Evolutionary conservation across 2,888 invertebrate species (phyloP).

Genomic region (Allacma fusca): DNA sequence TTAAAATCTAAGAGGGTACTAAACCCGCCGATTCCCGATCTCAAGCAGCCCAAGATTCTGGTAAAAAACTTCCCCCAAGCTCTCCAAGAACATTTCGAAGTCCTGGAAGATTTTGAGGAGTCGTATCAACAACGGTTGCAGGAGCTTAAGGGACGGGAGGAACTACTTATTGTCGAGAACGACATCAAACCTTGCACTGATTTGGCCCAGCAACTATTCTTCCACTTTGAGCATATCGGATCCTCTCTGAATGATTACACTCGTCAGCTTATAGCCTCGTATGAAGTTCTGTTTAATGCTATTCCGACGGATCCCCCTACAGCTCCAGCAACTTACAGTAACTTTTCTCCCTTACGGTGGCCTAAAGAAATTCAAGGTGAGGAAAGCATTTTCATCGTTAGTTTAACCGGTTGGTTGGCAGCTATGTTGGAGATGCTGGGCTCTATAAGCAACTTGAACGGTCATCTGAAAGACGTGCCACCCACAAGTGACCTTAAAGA

Average conservation of each 20-base stretch:
- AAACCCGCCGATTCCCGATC: background rate
- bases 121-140: slow-evolving; percentile 17
- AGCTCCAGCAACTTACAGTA: slow-evolving; percentile 4
- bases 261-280: background rate
- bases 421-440: slow-evolving; percentile 34
- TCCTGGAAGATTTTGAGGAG: slow-evolving; percentile 35
- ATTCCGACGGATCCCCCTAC: slow-evolving; percentile 37
- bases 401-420: slow-evolving; percentile 22
- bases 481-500: background rate
- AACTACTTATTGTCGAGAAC: slow-evolving; percentile 27
- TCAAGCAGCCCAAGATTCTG: background rate
- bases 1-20: background rate
- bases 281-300: background rate
- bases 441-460: background rate
- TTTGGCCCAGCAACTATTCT: slow-evolving; percentile 38
- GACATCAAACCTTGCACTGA: slow-evolving; percentile 33
- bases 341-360: slow-evolving; percentile 14
- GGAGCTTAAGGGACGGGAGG: slow-evolving; percentile 16
- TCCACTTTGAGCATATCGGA: slow-evolving; percentile 34
- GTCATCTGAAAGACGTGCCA: background rate
- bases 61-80: background rate
- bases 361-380: background rate
- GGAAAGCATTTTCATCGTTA: background rate
- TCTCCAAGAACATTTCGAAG: slow-evolving; percentile 27
- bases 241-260: slow-evolving; percentile 18